Percentiles rank a stretch among this genome's conserved stretches.
phyloP scores from a whole-genome alignment of 1,140 invertebrate genomes.

The Tetragnatha versicolor region DNA sequence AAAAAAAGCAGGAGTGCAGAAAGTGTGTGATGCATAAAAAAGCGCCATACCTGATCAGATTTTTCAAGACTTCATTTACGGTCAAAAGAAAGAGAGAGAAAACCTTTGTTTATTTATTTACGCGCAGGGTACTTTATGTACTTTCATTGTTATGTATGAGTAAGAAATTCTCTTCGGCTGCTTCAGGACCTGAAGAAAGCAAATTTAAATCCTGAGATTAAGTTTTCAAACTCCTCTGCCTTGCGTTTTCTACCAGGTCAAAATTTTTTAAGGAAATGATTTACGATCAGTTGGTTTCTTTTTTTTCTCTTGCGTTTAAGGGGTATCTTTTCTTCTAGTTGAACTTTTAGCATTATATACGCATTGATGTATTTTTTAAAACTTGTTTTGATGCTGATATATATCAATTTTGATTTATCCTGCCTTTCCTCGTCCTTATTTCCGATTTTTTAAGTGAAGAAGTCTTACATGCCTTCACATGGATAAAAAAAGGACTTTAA shows the following conservation, averaged over 20 bases:
- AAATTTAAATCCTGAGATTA: conserved; percentile 29
- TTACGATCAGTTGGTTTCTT: not conserved
- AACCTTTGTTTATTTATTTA: conserved; percentile 24
- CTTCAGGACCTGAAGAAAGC: not conserved
- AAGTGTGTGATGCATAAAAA: conserved; percentile 9
- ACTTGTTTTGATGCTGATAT: not conserved
- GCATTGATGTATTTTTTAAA: not conserved
- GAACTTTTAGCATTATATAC: not conserved
- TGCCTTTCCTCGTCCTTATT: too few relatives aligned
- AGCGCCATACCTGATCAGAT: conserved; percentile 28
- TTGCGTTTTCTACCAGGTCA: not conserved
- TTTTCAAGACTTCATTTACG: not conserved
- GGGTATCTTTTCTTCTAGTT: not conserved
- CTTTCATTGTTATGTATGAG: conserved; percentile 43
- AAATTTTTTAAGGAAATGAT: not conserved
- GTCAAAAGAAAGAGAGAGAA: not conserved
- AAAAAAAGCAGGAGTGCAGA: not conserved
- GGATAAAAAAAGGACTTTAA: too few relatives aligned
- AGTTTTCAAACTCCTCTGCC: conserved; percentile 27
- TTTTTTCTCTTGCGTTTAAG: too few relatives aligned
- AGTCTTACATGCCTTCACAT: too few relatives aligned
- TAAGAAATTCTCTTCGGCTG: not conserved
- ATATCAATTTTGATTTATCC: not conserved
- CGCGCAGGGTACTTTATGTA: not conserved
- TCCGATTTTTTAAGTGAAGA: too few relatives aligned